Evolutionary conservation across 2,797 vertebrate species (phyloP), one percentile per base, ranked within the genome.

Genomic region (Macropodus opercularis): DNA sequence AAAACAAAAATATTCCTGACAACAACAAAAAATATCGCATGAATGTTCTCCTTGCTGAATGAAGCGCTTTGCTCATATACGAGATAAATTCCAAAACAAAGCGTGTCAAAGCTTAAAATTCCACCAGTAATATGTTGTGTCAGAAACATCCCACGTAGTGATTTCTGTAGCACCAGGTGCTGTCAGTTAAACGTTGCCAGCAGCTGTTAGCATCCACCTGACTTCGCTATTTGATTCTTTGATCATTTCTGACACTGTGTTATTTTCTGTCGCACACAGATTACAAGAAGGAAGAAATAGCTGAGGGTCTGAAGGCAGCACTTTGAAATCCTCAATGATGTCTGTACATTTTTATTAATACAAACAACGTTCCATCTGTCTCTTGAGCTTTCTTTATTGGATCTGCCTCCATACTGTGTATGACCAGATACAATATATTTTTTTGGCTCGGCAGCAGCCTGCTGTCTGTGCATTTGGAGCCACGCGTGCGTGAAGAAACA

Each of bases 321-420:
- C 62, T 43, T 65, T 19, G 15, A 74, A 72, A 78, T 75, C 18
- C 43, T 35, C 27, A 48, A 23, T 8, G 46, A 36, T 61, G 40
- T 36, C 67, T 68, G 52, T 73, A 64, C 44, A 49, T 74, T 74
- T 80, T 48, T 55, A 69, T 62, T 69, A 63, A 57, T 64, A 49
- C 69, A 48, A 75, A 66, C 65, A 57, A 62, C 71, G 67, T 62
- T 58, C 66, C 47, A 68, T 78, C 49, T 63, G 35, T 79, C 67
- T 81, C 76, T 17, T 19, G 80, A 65, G 80, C 58, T 75, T 80
- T 61, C 51, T 44, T 83, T 69, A 79, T 75, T 81, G 63, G 65
- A 56, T 78, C 72, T 40, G 57, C 53, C 58, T 60, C 24, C 29
- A 17, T 41, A 23, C 42, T 11, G 15, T 18, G 19, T 34, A 18